A percentile compares a stretch with the other conserved stretches of the same genome.
phyloP scores from a whole-genome alignment of 2,888 invertebrate genomes.

The Agriopis marginaria region DNA sequence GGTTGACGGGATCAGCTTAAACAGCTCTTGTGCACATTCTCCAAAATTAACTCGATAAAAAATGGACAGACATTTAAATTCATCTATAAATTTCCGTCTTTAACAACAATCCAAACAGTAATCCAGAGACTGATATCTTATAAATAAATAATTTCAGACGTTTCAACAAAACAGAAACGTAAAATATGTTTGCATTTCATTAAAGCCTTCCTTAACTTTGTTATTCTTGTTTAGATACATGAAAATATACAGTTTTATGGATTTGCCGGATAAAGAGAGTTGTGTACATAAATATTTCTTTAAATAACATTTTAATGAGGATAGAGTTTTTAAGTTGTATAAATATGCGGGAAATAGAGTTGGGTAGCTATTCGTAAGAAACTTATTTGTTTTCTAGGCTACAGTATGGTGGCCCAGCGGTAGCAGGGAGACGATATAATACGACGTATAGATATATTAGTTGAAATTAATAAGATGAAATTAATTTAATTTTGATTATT shows the following conservation, averaged over 20 bases:
- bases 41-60: too few species aligned
- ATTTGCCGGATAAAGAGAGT: constrained; percentile 3
- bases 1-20: too few species aligned
- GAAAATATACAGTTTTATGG: constrained; percentile 15
- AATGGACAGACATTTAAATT: too few species aligned
- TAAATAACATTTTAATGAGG: constrained; percentile 19
- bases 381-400: too few species aligned
- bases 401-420: too few species aligned
- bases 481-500: too few species aligned
- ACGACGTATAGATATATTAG: too few species aligned
- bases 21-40: too few species aligned
- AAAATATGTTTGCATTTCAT: constrained; percentile 29
- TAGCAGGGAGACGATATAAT: too few species aligned
- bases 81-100: neutral
- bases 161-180: constrained; percentile 11
- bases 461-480: too few species aligned
- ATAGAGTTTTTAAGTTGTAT: constrained; percentile 7
- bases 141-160: constrained; percentile 18
- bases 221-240: constrained; percentile 2
- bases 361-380: too few species aligned
- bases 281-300: constrained; percentile 2
- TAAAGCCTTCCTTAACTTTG: constrained; percentile 24
- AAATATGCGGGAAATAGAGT: constrained; percentile 2
- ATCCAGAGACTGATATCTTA: constrained; percentile 6
- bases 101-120: neutral